Evolutionary conservation across 2,113 vertebrate genomes (phyloP), one percentile per base, ranked within the genome.

Genomic region (Odontesthes bonariensis): DNA sequence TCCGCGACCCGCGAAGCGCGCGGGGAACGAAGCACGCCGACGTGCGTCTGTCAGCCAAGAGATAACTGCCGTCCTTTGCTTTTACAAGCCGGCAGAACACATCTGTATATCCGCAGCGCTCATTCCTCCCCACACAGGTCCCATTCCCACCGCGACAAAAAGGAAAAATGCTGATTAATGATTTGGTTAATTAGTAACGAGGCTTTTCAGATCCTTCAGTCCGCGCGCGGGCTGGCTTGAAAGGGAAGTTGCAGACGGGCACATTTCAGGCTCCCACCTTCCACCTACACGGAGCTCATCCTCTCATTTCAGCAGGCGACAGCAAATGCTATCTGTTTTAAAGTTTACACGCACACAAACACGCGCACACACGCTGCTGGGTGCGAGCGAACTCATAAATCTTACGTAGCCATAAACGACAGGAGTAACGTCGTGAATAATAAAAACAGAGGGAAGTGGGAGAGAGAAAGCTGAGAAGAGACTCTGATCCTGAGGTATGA

Each of bases 281-380:
- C 95, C 95, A 94, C 97, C 96, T 92, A 96, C 96, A 85, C 92
- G 75, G 91, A 79, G 90, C 84, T 84, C 92, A 89, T 86, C 87
- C 85, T 91, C 93, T 73, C 91, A 93, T 92, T 91, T 89, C 90
- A 92, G 90, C 90, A 86, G 77, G 81, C 80, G 82, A 86, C 92
- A 89, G 88, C 83, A 78, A 92, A 88, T 82, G 87, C 91, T 85
- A 75, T 93, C 92, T 94, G 84, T 89, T 94, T 93, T 93, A 93
- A 93, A 94, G 87, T 93, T 94, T 91, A 91, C 87, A 88, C 83
- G 88, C 89, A 66, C 84, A 69, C 78, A 72, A 69, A 69, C 67
- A 69, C 49, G 38, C 76, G 54, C 79, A 62, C 55, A 71, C 75
- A 64, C 64, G 16, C 83, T 81, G 88, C 84, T 82, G 86, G 71